These are phyloP conservation scores for Rhopalosiphum nymphaeae DNA, from an alignment of 2,888 invertebrate genomes.

Conservation along the genomic window DNA sequence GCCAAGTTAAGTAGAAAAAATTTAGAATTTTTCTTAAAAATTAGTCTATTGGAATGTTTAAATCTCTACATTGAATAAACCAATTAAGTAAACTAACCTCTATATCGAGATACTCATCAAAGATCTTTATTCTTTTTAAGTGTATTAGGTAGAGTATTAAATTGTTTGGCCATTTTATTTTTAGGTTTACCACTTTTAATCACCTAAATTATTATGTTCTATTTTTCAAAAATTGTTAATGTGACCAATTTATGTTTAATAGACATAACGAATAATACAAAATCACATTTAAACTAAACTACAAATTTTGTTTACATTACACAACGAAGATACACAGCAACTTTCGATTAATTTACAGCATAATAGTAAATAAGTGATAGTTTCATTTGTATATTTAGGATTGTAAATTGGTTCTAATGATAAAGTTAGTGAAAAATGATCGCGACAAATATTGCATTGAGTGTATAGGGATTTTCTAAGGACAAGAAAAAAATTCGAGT, in stretches of 20 bases:
- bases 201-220: not conserved
- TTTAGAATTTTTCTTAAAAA: not conserved
- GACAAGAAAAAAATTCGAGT: no score
- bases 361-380: not conserved
- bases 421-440: no score
- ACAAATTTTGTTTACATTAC: not conserved
- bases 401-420: not conserved
- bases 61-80: not conserved
- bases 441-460: no score
- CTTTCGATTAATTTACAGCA: not conserved
- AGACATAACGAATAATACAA: not conserved
- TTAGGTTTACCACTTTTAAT: not conserved
- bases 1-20: not conserved
- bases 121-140: not conserved
- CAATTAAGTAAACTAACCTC: not conserved
- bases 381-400: not conserved
- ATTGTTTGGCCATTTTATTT: not conserved
- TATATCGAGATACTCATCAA: not conserved
- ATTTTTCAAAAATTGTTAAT: not conserved
- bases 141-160: not conserved
- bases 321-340: not conserved
- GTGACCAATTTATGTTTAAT: no score
- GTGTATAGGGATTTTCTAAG: no score
- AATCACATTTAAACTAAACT: not conserved
- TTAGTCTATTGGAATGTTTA: not conserved